Percentiles rank a stretch among this genome's conserved stretches.
Evolutionary conservation across 2,113 vertebrate genomes (phyloP).

Genomic region (Oryctolagus cuniculus): mOryCun1.1 NC_091453.1:27089501-27090000

Average conservation of each 20-base stretch:
- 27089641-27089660: conserved; percentile 7
- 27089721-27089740: neutral
- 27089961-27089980: conserved; percentile 56
- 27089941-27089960: conserved; percentile 66
- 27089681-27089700: neutral
- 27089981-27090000: conserved; percentile 64
- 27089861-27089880: conserved; percentile 7
- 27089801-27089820: neutral
- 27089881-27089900: conserved; percentile 60
- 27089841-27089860: conserved; percentile 7
- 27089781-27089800: neutral
- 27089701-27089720: neutral
- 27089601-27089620: neutral
- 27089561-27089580: conserved; percentile 45
- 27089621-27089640: neutral
- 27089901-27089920: conserved; percentile 58
- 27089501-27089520: no score
- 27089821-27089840: neutral
- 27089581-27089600: conserved; percentile 28
- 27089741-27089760: neutral
- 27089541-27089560: neutral
- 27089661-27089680: neutral
- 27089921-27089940: conserved; percentile 69
- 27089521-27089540: no score
- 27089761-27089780: neutral